Percentiles rank a stretch among this genome's conserved stretches.
phyloP scores from a whole-genome alignment of 2,113 vertebrate genomes.

The Vidua chalybeata region DNA sequence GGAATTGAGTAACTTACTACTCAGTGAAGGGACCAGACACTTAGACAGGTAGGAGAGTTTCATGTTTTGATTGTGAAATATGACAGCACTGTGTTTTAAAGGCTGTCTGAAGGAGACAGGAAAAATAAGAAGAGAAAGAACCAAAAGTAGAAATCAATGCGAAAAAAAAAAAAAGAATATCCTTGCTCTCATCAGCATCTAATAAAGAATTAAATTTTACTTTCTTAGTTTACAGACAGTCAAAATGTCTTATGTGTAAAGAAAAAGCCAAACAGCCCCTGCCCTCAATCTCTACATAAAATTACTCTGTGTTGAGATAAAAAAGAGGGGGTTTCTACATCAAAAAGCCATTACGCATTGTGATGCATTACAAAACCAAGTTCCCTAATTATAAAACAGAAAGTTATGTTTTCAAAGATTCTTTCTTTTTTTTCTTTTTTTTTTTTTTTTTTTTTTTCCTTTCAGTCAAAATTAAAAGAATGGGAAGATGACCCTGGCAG shows the following conservation, averaged over 20 bases:
- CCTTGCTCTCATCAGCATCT: background rate
- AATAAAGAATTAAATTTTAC: background rate
- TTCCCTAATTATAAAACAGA: background rate
- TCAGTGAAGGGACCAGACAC: background rate
- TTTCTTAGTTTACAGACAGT: background rate
- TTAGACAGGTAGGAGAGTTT: background rate
- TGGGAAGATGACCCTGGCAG: background rate
- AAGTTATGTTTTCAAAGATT: background rate
- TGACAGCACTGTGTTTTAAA: background rate
- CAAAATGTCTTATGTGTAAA: background rate
- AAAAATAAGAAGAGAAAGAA: background rate
- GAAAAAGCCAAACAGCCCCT: background rate
- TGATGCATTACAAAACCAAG: background rate
- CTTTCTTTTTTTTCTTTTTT: too few species aligned
- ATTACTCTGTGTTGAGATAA: background rate
- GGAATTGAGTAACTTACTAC: background rate
- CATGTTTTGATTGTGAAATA: background rate
- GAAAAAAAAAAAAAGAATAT: background rate
- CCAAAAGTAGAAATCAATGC: background rate
- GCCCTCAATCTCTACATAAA: background rate
- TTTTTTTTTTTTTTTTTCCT: background rate
- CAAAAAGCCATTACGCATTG: rapidly evolving
- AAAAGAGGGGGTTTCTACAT: background rate
- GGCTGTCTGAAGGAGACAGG: background rate
- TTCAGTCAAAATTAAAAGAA: background rate